Evolutionary conservation across 2,113 vertebrate genomes (phyloP), one percentile per base, ranked within the genome.

Genomic region (Mesembrinibis cayennensis): DNA sequence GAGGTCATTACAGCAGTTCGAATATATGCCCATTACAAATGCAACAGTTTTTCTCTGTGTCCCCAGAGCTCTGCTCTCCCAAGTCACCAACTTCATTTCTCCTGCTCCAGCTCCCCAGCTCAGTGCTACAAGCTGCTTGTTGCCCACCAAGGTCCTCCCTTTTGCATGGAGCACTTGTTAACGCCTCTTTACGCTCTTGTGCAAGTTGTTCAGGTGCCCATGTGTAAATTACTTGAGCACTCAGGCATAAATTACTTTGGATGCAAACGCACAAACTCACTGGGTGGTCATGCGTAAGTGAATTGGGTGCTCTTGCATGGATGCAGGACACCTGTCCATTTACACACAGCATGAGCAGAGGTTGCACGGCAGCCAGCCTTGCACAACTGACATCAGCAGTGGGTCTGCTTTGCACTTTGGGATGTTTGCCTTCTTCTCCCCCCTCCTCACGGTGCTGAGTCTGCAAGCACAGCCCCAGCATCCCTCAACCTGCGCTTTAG

Each of bases 1-100:
- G 0, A 65, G 50, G 44, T 65, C 22, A 32, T n/a, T 20, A 38
- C 0, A 1, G 19, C 20, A 29, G 25, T 14, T 84, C 1, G 17
- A 78, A 73, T 53, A 61, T 7, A 58, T 21, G 29, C 7, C 20
- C 52, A 21, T 63, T 32, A 62, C 16, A 50, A 17, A 76, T 20
- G 16, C 21, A 40, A 36, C 5, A 5, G 2, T 29, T 81, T 32
- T 77, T 3, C 58, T 32, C 42, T 47, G 25, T 63, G 38, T 71
- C 38, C 34, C 29, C 67, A 59, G 55, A 85, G 8, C 16, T 79
- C 45, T 71, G 16, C 5, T 55, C 49, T 82, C 40, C 22, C 44
- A 56, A 18, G 14, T 26, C 38, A 53, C 18, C 70, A 62, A 10
- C 25, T 30, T 34, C 0, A 4, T 74, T 78, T 61, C 32, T 80